Base-by-base conservation (phyloP, 2,888 invertebrate species). In the Tetramorium bicarinatum region DNA sequence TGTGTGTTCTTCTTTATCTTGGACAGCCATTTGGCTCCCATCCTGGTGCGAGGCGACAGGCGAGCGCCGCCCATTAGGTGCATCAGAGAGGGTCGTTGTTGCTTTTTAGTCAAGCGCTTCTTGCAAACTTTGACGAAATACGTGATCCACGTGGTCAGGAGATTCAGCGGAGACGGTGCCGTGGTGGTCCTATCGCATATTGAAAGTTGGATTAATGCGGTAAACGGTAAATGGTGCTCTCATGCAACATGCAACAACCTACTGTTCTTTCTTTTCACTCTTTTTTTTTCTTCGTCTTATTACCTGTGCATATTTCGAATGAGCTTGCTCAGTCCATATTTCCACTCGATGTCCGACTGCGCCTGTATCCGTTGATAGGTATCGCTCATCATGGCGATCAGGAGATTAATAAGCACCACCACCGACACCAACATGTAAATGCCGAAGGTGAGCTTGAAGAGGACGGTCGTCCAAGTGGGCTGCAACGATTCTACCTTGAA, bases 301-400 rank as follows among this genome's bases (percentile, higher is more conserved):
- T 91, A 94, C 94, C 94, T 94, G 95, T 99, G 99, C 99, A 99
- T 99, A 94, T 99, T 99, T 90, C 99, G 96, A 94, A 99, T 99
- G 93, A 99, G 96, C 95, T 99, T 99, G 79, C 99, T 99, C 93
- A 99, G 95, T 44, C 99, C 99, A 95, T 99, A 99, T 95, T 99
- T 99, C 99, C 99, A 99, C 95, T 99, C 99, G 92, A 99, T 99
- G 95, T 99, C 99, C 66, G 99, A 99, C 97, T 99, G 99, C 54
- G 99, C 99, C 97, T 99, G 99, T 95, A 99, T 99, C 95, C 99
- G 96, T 95, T 99, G 99, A 95, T 99, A 99, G 86, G 99, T 99
- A 96, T 99, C 99, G 95, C 99, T 99, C 99, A 99, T 99, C 99
- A 99, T 99, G 96, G 99, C 99, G 96, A 99, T 99, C 95, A 99